Evolutionary conservation across 2,113 vertebrate species (phyloP).

Genomic region (Corynorhinus townsendii): DNA sequence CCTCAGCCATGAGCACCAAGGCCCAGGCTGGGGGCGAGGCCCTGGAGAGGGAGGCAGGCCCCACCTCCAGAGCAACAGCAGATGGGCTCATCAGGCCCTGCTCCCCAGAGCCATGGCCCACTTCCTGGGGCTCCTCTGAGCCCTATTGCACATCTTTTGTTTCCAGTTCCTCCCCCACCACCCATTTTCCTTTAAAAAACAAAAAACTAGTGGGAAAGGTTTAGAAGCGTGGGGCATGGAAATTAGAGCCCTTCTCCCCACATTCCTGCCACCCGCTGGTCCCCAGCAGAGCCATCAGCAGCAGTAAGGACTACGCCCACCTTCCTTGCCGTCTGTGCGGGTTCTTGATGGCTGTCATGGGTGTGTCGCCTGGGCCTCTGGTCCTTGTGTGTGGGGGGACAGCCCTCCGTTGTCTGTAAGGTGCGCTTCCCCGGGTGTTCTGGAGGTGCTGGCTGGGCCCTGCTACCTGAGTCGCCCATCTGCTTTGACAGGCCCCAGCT

Average conservation of each 20-base stretch:
- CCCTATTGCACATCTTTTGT: slow-evolving; percentile 68
- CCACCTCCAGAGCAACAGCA: background rate
- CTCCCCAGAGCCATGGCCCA: slow-evolving; percentile 35
- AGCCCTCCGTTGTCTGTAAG: background rate
- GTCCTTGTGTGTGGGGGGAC: background rate
- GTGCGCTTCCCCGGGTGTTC: slow-evolving; percentile 62
- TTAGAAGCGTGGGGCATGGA: background rate
- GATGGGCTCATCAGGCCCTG: background rate
- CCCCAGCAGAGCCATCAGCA: background rate
- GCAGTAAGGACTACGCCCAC: background rate
- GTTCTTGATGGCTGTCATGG: slow-evolving; percentile 23
- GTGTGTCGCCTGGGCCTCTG: background rate
- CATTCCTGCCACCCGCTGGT: background rate
- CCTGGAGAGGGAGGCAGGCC: background rate
- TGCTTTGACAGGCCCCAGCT: slow-evolving; percentile 90
- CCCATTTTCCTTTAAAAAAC: background rate
- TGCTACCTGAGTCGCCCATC: slow-evolving; percentile 97
- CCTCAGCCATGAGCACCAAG: background rate
- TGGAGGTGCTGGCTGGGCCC: slow-evolving; percentile 44
- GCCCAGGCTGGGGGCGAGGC: background rate
- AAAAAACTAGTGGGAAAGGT: slow-evolving; percentile 18
- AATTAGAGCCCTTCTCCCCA: background rate
- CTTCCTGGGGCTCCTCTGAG: slow-evolving; percentile 52
- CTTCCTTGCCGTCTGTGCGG: background rate
- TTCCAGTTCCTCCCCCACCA: slow-evolving; percentile 1